Conservation (phyloP, 2,888 invertebrate species). For the Scaptomyza tumidula region DNA sequence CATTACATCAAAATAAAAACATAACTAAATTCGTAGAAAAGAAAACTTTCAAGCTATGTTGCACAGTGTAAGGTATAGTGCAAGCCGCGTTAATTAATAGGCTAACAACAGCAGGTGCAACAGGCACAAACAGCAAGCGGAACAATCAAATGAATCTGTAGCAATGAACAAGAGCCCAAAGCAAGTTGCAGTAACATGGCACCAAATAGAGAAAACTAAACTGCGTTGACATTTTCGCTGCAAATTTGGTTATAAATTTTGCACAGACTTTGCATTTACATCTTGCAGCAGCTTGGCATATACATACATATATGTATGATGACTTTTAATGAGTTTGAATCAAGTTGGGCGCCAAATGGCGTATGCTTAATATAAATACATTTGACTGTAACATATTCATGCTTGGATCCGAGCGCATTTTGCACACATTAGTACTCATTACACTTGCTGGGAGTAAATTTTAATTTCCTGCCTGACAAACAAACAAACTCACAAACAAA, state of each 20-base stretch:
- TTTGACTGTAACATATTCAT: constrained; percentile 15
- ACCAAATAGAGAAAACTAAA: not conserved
- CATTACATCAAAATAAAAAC: not conserved
- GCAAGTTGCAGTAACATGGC: constrained; percentile 4
- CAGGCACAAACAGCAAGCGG: constrained; percentile 4
- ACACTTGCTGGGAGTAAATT: constrained; percentile 64
- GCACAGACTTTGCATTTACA: constrained; percentile 5
- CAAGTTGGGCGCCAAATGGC: constrained; percentile 6
- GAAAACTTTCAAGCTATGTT: constrained; percentile 5
- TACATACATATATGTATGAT: not conserved
- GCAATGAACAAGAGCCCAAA: constrained; percentile 16
- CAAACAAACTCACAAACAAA: constrained; percentile 33
- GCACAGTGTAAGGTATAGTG: constrained; percentile 22
- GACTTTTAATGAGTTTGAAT: constrained; percentile 1
- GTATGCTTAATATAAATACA: constrained; percentile 28
- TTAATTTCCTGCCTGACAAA: constrained; percentile 69
- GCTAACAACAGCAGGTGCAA: constrained; percentile 23
- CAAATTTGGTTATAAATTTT: constrained; percentile 41
- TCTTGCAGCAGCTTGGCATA: constrained; percentile 10
- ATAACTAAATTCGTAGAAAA: not conserved
- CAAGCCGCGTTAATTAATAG: constrained; percentile 33
- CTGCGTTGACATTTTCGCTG: constrained; percentile 33
- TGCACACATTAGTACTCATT: constrained; percentile 61
- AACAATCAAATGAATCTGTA: constrained; percentile 17
- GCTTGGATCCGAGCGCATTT: constrained; percentile 36